phyloP scores from a whole-genome alignment of 2,113 vertebrate genomes.

The Erpornis zantholeuca region DNA sequence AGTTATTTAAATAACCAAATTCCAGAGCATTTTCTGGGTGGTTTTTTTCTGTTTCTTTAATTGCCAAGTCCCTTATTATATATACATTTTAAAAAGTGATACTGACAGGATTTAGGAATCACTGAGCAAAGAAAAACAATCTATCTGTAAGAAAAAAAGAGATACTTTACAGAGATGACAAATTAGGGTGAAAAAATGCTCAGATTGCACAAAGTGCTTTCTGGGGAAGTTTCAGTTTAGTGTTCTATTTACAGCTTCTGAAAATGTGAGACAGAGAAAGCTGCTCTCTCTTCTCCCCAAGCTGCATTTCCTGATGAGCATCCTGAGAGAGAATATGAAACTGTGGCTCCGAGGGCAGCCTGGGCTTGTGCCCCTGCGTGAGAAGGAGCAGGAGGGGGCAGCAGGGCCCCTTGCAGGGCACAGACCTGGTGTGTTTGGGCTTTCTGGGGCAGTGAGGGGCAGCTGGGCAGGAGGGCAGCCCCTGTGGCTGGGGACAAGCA shows the following conservation, averaged over 20 bases:
- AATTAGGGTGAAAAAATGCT: background rate
- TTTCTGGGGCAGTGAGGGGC: background rate
- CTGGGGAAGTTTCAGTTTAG: constrained; percentile 11
- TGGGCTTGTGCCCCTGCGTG: background rate
- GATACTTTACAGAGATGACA: background rate
- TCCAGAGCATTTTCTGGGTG: background rate
- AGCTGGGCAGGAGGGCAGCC: background rate
- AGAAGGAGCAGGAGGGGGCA: background rate
- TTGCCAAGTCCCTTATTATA: background rate
- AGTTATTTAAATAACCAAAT: background rate
- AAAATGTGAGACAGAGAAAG: background rate
- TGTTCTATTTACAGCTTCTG: background rate
- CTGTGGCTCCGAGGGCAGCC: background rate
- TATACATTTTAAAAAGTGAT: background rate
- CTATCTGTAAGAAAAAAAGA: background rate
- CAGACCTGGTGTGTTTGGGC: background rate
- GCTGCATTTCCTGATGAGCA: background rate
- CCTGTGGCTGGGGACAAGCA: background rate
- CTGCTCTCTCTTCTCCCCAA: background rate
- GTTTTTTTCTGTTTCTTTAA: background rate
- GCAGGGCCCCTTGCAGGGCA: background rate
- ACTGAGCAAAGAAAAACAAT: background rate
- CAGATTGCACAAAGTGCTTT: constrained; percentile 27
- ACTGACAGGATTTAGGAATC: background rate
- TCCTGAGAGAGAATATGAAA: background rate